Conservation (phyloP, 2,797 vertebrate species). For the Tenualosa ilisha region DNA sequence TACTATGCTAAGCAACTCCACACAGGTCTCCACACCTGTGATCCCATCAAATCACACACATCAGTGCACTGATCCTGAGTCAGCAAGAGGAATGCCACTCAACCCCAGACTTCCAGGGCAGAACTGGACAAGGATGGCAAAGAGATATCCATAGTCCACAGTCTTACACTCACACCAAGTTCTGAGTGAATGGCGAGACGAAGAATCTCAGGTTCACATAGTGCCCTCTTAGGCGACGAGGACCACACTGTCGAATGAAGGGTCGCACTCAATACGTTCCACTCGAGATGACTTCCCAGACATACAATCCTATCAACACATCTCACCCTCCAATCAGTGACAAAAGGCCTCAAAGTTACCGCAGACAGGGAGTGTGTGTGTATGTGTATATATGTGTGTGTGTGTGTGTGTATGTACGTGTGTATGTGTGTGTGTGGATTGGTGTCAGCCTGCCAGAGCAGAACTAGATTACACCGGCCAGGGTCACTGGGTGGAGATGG, state of each 20-base stretch:
- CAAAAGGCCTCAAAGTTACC: not conserved
- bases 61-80: not conserved
- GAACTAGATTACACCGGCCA: constrained; percentile 44
- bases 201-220: not conserved
- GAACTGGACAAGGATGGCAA: not conserved
- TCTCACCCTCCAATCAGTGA: constrained; percentile 11
- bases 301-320: constrained; percentile 13
- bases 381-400: not conserved
- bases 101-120: not conserved
- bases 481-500: constrained; percentile 37
- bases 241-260: not conserved
- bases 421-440: not conserved
- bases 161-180: not conserved
- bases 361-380: not conserved
- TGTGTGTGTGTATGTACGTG: not conserved
- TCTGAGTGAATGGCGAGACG: not conserved
- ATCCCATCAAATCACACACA: not conserved
- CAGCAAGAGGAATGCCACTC: not conserved
- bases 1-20: not conserved
- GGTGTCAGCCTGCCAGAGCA: constrained; percentile 8
- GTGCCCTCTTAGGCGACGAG: not conserved
- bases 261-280: constrained; percentile 16
- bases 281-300: not conserved
- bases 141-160: not conserved
- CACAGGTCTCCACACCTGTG: not conserved